A percentile compares a stretch with the other conserved stretches of the same genome.
Conservation (phyloP, 2,113 vertebrate species). For the Oncorhynchus kisutch region DNA sequence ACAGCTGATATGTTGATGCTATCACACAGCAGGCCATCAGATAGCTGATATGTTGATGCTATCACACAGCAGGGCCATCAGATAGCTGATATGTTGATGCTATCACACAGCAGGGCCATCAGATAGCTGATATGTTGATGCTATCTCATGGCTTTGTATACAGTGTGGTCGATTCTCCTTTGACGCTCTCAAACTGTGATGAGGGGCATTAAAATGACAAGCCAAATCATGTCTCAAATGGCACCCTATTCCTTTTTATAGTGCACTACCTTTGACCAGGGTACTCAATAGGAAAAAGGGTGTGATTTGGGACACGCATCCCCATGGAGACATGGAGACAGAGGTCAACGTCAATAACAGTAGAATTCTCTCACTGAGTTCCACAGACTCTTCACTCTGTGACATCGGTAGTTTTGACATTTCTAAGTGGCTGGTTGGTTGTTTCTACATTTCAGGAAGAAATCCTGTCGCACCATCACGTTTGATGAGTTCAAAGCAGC, state of each 20-base stretch:
- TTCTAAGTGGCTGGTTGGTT: background rate
- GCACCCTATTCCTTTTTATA: conserved; percentile 7
- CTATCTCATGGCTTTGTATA: background rate
- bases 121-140: background rate
- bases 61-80: too few relatives aligned
- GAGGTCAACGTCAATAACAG: background rate
- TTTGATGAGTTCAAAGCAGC: conserved; percentile 91
- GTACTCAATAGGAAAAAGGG: too few relatives aligned
- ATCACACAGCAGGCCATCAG: too few relatives aligned
- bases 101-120: background rate
- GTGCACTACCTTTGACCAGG: background rate
- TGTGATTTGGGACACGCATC: too few relatives aligned
- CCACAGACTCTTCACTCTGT: background rate
- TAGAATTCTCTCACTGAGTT: background rate
- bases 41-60: too few relatives aligned
- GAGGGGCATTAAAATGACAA: background rate
- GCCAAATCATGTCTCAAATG: background rate
- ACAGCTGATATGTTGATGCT: too few relatives aligned
- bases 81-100: too few relatives aligned
- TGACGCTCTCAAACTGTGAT: conserved; percentile 24
- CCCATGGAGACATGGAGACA: background rate
- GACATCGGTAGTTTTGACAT: background rate
- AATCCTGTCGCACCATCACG: conserved; percentile 87
- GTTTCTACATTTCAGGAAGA: conserved; percentile 78
- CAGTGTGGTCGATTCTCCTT: conserved; percentile 27